These are phyloP conservation scores for Callocephalon fimbriatum DNA, from an alignment of 2,113 vertebrate genomes.

Conservation along the genomic window DNA sequence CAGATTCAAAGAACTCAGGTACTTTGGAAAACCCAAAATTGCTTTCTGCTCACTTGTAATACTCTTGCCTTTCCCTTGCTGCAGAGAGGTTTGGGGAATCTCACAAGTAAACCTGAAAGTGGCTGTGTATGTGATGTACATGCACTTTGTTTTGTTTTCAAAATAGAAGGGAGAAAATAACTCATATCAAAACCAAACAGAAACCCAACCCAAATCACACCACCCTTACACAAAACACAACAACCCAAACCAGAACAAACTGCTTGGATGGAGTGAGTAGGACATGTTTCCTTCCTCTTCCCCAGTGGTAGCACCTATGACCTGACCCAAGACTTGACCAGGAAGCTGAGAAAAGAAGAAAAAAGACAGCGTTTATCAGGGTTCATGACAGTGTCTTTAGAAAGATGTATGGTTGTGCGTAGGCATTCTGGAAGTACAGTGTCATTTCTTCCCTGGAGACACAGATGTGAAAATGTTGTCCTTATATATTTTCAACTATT, in stretches of 20 bases:
- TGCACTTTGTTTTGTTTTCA: background rate
- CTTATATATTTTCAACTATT: slow-evolving; percentile 9
- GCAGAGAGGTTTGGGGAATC: background rate
- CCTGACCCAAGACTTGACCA: slow-evolving; percentile 60
- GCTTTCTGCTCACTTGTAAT: background rate
- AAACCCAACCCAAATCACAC: background rate
- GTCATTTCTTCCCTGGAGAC: slow-evolving; percentile 31
- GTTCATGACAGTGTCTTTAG: slow-evolving; percentile 28
- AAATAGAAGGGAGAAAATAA: slow-evolving; percentile 13
- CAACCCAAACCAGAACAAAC: background rate
- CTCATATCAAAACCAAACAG: background rate
- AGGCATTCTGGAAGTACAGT: slow-evolving; percentile 16
- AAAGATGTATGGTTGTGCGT: slow-evolving; percentile 27
- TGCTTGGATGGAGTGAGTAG: background rate
- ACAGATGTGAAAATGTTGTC: background rate
- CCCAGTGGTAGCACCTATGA: slow-evolving; percentile 53
- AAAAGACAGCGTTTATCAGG: slow-evolving; percentile 35
- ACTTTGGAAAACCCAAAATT: background rate
- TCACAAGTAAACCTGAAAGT: background rate
- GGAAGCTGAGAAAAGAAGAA: slow-evolving; percentile 44
- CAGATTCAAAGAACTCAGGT: background rate
- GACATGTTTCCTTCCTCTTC: slow-evolving; percentile 54
- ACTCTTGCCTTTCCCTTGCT: background rate
- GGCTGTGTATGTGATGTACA: background rate
- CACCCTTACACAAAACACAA: background rate